A percentile compares a stretch with the other conserved stretches of the same genome.
Conservation (phyloP, 2,797 vertebrate genomes). For the Eurystomus glaucurus region DNA sequence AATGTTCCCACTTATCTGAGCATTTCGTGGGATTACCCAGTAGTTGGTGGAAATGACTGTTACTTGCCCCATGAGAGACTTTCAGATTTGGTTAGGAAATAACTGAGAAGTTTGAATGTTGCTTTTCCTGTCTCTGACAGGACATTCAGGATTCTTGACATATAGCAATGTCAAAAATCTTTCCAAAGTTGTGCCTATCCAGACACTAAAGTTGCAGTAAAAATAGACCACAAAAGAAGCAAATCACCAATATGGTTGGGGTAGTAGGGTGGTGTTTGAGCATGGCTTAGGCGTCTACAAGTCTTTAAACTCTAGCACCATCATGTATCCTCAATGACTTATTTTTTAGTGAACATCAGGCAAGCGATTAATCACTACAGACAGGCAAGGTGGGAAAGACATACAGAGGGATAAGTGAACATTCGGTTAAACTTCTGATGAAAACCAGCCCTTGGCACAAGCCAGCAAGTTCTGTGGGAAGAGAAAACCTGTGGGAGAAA, state of each 20-base stretch:
- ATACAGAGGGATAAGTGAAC: neutral
- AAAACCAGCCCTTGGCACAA: neutral
- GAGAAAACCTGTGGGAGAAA: neutral
- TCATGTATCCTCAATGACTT: neutral
- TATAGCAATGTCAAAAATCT: neutral
- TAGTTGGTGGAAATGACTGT: neutral
- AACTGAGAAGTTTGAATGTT: neutral
- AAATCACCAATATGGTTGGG: neutral
- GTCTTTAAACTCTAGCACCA: neutral
- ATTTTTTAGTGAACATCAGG: neutral
- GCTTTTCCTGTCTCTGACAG: neutral
- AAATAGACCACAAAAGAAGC: neutral
- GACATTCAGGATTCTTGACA: neutral
- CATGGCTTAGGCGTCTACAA: neutral
- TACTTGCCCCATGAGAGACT: neutral
- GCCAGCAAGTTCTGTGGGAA: neutral
- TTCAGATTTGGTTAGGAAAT: neutral
- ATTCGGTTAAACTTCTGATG: neutral
- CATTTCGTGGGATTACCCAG: neutral
- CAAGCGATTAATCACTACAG: neutral
- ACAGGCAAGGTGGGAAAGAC: neutral
- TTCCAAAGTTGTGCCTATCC: neutral
- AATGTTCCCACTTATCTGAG: neutral
- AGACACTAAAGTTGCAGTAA: neutral
- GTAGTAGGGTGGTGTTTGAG: neutral